A percentile compares a stretch with the other conserved stretches of the same genome.
Conservation (phyloP, 2,888 invertebrate genomes). For the Microplitis manilae region DNA sequence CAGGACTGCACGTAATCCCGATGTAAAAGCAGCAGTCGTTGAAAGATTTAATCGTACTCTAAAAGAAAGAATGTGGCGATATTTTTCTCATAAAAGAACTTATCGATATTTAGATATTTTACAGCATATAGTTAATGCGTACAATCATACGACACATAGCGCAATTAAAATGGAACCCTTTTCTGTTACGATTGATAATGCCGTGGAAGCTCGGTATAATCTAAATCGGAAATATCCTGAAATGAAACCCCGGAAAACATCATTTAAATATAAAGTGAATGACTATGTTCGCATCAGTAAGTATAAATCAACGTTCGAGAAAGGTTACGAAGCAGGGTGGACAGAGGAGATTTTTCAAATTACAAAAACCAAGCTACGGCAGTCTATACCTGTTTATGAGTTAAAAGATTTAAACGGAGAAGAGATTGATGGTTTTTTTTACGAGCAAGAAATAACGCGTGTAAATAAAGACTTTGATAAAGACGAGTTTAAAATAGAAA, state of each 20-base stretch:
- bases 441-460: slow-evolving; percentile 30
- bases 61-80: not conserved
- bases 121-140: slow-evolving; percentile 45
- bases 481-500: too few species aligned
- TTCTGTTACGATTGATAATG: not conserved
- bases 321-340: slow-evolving; percentile 23
- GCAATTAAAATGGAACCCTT: slow-evolving; percentile 37
- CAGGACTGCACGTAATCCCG: not conserved
- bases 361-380: not conserved
- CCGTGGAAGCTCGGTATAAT: not conserved
- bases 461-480: too few species aligned
- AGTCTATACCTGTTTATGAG: too few species aligned
- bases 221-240: not conserved
- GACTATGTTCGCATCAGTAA: not conserved
- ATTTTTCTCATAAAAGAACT: slow-evolving; percentile 31
- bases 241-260: not conserved
- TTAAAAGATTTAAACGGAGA: too few species aligned
- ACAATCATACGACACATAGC: slow-evolving; percentile 50
- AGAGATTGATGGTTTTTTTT: too few species aligned
- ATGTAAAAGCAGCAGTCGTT: not conserved
- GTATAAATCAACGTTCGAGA: slow-evolving; percentile 12
- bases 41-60: slow-evolving; percentile 2
- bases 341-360: not conserved
- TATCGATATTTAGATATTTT: slow-evolving; percentile 47
- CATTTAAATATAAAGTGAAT: not conserved